Evolutionary conservation across 1,140 invertebrate species (phyloP).

Genomic region (Polyergus mexicanus): DNA sequence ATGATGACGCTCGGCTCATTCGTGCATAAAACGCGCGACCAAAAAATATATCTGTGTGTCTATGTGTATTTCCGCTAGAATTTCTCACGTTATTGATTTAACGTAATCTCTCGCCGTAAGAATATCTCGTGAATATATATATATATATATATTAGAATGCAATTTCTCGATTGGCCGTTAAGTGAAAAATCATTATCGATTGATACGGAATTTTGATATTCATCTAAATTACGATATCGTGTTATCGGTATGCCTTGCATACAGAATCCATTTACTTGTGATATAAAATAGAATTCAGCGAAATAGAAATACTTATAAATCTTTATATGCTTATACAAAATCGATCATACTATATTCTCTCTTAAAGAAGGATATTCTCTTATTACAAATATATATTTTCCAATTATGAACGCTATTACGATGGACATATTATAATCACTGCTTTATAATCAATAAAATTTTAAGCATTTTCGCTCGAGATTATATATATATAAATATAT

Average conservation of each 20-base stretch:
- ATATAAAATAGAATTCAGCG: not conserved
- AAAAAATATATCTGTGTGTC: not conserved
- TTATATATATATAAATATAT: constrained; percentile 16
- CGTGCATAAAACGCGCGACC: not conserved
- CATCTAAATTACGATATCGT: too few relatives aligned
- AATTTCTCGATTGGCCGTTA: not conserved
- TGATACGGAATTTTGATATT: not conserved
- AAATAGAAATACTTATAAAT: not conserved
- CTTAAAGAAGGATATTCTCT: not conserved
- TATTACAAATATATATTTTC: not conserved
- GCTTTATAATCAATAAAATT: constrained; percentile 11
- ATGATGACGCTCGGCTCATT: constrained; percentile 6
- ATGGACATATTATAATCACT: not conserved
- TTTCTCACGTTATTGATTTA: constrained; percentile 22
- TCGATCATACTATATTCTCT: not conserved
- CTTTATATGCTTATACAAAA: not conserved
- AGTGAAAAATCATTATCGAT: not conserved
- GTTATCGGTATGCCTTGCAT: too few relatives aligned
- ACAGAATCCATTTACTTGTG: not conserved
- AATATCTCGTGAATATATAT: too few relatives aligned
- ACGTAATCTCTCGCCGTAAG: not conserved
- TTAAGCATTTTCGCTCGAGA: not conserved
- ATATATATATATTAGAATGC: too few relatives aligned
- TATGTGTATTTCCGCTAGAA: not conserved
- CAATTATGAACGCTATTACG: not conserved